A percentile compares a stretch with the other conserved stretches of the same genome.
Evolutionary conservation across 2,113 vertebrate genomes (phyloP).

Genomic region (Thamnophis sirtalis): DNA sequence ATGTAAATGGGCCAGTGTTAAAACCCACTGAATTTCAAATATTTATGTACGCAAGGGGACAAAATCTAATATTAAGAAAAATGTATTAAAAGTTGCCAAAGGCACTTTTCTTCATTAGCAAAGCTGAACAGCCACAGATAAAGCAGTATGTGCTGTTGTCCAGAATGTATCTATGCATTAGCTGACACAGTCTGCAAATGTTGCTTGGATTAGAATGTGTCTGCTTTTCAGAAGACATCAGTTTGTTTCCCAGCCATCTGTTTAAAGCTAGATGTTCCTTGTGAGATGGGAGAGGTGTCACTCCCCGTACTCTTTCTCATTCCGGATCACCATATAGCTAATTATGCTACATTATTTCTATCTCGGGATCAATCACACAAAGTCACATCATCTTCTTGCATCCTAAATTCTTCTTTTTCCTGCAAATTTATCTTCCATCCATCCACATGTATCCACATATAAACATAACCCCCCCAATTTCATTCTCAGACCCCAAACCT

Average conservation of each 20-base stretch:
- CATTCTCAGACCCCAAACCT: neutral
- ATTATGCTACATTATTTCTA: neutral
- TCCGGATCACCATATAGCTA: neutral
- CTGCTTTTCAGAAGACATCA: slow-evolving; percentile 2
- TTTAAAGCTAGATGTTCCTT: neutral
- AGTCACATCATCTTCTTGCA: neutral
- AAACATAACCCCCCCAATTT: neutral
- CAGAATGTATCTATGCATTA: neutral
- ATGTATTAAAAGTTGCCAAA: slow-evolving; percentile 39
- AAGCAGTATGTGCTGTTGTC: neutral
- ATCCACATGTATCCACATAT: neutral
- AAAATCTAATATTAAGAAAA: slow-evolving; percentile 41
- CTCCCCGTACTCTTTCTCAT: neutral
- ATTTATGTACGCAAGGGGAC: slow-evolving; percentile 19
- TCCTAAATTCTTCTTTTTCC: neutral
- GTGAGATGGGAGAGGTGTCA: neutral
- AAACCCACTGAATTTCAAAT: slow-evolving; percentile 38
- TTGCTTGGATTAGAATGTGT: slow-evolving; percentile 16
- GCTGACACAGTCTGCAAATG: slow-evolving; percentile 32
- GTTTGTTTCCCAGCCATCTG: neutral
- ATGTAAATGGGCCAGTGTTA: slow-evolving; percentile 25
- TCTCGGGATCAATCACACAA: neutral
- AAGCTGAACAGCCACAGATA: neutral
- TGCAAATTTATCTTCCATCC: neutral
- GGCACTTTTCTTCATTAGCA: slow-evolving; percentile 45